A percentile compares a stretch with the other conserved stretches of the same genome.
phyloP scores from a whole-genome alignment of 2,888 invertebrate species.

The Scaptodrosophila latifasciaeformis region DNA sequence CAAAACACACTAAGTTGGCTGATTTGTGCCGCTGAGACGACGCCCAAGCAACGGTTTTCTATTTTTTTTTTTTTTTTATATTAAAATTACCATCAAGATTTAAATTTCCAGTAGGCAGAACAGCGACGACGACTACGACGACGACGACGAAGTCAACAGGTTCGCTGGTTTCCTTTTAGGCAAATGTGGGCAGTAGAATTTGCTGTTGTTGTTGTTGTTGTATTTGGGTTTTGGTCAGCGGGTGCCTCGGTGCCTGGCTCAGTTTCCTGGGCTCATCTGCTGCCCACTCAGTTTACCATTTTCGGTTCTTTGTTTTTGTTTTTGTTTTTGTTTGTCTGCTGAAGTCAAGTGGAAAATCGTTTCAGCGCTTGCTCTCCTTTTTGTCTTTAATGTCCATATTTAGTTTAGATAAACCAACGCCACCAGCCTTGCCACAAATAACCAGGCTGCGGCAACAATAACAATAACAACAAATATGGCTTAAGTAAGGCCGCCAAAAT shows the following conservation, averaged over 20 bases:
- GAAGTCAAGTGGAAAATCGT: conserved; percentile 73
- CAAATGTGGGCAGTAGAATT: conserved; percentile 56
- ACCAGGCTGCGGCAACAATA: background rate
- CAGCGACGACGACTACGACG: background rate
- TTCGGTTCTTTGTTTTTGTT: conserved; percentile 15
- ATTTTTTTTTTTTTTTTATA: conserved; percentile 54
- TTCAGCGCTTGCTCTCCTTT: conserved; percentile 57
- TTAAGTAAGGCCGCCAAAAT: no score
- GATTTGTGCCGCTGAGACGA: no score
- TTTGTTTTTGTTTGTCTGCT: conserved; percentile 39
- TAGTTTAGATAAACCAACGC: no score
- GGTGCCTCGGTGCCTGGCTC: conserved; percentile 39
- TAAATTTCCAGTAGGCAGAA: conserved; percentile 62
- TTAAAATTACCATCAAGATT: conserved; percentile 72
- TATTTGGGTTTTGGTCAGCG: conserved; percentile 1
- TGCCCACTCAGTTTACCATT: conserved; percentile 43
- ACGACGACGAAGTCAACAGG: conserved; percentile 37
- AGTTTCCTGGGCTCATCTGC: conserved; percentile 19
- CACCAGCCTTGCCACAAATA: no score
- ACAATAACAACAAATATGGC: background rate
- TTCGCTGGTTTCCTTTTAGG: conserved; percentile 56
- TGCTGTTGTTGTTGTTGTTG: no score
- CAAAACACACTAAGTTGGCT: no score
- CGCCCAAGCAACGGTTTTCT: conserved; percentile 29
- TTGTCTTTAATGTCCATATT: conserved; percentile 64